Percentiles rank a stretch among this genome's conserved stretches.
phyloP scores from a whole-genome alignment of 2,797 vertebrate genomes.

The Monodelphis domestica region DNA sequence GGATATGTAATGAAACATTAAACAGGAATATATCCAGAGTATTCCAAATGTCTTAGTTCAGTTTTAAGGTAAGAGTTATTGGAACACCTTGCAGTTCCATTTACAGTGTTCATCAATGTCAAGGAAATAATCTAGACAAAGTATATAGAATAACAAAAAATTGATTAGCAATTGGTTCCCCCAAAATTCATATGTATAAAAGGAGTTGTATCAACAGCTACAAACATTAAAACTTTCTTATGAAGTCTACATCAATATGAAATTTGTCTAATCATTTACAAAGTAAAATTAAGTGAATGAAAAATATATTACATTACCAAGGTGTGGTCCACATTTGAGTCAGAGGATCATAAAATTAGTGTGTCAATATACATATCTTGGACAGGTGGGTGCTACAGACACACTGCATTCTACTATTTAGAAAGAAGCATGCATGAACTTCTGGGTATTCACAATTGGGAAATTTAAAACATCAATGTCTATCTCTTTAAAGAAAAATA shows the following conservation, averaged over 20 bases:
- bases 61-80: neutral
- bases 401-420: neutral
- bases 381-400: neutral
- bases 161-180: neutral
- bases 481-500: neutral
- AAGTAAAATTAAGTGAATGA: neutral
- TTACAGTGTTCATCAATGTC: neutral
- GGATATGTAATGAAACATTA: neutral
- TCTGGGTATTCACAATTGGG: neutral
- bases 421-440: neutral
- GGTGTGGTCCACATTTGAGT: neutral
- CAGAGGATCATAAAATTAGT: neutral
- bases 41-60: neutral
- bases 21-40: neutral
- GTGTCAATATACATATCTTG: neutral
- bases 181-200: neutral
- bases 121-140: neutral
- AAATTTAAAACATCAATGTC: neutral
- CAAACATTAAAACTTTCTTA: neutral
- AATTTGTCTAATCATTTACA: neutral
- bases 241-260: neutral
- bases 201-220: neutral
- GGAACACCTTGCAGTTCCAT: neutral
- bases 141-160: neutral
- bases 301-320: neutral